A percentile compares a stretch with the other conserved stretches of the same genome.
These are phyloP conservation scores for Campylorhamphus procurvoides DNA, from an alignment of 2,113 vertebrate species.

Conservation along the genomic window DNA sequence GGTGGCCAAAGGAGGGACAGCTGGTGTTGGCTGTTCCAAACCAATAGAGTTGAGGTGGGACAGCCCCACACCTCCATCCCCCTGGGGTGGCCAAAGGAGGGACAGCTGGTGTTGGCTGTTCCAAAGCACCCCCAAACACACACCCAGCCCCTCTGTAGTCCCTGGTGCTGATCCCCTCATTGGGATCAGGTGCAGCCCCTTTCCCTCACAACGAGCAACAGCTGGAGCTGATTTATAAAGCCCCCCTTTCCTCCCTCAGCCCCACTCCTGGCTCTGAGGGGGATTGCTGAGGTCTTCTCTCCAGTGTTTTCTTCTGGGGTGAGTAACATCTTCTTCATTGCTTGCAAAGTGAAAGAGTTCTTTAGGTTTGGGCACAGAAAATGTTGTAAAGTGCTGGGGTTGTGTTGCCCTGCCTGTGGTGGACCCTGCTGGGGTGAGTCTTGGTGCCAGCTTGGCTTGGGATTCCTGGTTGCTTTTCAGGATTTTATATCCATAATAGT, in stretches of 20 bases:
- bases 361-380: fast-evolving
- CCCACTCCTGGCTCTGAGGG: fast-evolving
- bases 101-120: background rate
- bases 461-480: fast-evolving
- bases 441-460: background rate
- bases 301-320: fast-evolving
- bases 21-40: background rate
- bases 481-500: fast-evolving
- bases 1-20: fast-evolving
- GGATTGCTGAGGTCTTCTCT: fast-evolving
- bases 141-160: too few relatives aligned
- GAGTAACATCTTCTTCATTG: fast-evolving
- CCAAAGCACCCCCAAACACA: too few relatives aligned
- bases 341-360: background rate
- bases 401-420: background rate
- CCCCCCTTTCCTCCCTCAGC: fast-evolving
- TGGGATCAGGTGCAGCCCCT: background rate
- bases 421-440: background rate
- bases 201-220: background rate
- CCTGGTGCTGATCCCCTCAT: background rate
- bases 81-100: fast-evolving
- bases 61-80: background rate
- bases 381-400: fast-evolving
- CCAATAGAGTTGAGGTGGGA: background rate
- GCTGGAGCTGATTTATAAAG: background rate